Evolutionary conservation across 2,797 vertebrate genomes (phyloP), one percentile per base, ranked within the genome.

Genomic region (Enteromius trimaculatus): DNA sequence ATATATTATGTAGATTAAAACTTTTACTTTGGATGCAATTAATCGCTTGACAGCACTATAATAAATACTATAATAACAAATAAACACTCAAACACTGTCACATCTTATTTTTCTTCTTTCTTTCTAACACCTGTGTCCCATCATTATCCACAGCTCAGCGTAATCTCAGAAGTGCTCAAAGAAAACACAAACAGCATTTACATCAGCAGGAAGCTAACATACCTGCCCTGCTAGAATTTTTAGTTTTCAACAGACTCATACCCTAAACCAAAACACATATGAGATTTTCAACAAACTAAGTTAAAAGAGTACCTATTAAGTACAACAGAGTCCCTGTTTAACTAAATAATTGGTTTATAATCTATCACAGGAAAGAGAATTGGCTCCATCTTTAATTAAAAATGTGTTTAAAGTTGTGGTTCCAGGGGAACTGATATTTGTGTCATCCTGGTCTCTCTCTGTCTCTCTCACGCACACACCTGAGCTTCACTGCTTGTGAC

Each of bases 401-500:
- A 51, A 64, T 26, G 14, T 64, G 42, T 53, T 75, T 75, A 14
- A 75, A 81, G 58, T 75, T 74, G 31, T 51, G 29, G 8, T 49
- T 64, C 70, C 55, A 51, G 16, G 29, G 58, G 58, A 16, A 81
- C 16, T 81, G 29, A 31, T 74, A 64, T 64, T 21, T 21, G 21
- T 74, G 44, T 64, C 34, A 10, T 69, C 10, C 34, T 44, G 37
- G n/a, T 49, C 49, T 42, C 16, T 51, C 55, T 26, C 13, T 47
- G 2, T 64, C 3, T 64, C 14, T 26, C 11, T 13, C n/a, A 13
- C n/a, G 10, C 60, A 68, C 69, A 72, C 47, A 39, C 65, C 34
- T 23, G 17, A 49, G 60, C 83, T 13, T 71, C 29, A 26, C 71
- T 78, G 85, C 87, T 34, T 86, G 87, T 82, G 77, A 86, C 62